A percentile compares a stretch with the other conserved stretches of the same genome.
phyloP scores from a whole-genome alignment of 1,140 invertebrate species.

The Berghia stephanieae region DNA sequence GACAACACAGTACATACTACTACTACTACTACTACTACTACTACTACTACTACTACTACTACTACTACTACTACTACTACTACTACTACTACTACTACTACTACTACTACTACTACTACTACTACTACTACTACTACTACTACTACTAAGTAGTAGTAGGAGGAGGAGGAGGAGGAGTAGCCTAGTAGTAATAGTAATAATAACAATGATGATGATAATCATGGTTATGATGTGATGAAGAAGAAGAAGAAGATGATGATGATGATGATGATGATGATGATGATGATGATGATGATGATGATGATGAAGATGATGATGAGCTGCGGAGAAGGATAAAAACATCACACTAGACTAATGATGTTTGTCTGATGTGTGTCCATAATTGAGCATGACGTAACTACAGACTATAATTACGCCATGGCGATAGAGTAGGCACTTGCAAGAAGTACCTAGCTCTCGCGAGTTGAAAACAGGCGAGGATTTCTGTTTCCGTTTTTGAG shows the following conservation, averaged over 20 bases:
- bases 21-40: not conserved
- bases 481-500: too few relatives aligned
- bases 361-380: conserved; percentile 5
- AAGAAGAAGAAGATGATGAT: not conserved
- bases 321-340: conserved; percentile 19
- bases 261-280: conserved; percentile 21
- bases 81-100: not conserved
- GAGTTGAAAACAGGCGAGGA: too few relatives aligned
- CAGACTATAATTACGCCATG: not conserved
- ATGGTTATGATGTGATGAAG: not conserved
- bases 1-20: not conserved
- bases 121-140: conserved; percentile 2
- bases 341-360: conserved; percentile 12
- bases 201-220: not conserved
- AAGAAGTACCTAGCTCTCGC: too few relatives aligned
- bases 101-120: conserved; percentile 2
- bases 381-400: not conserved
- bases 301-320: conserved; percentile 25
- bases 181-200: not conserved
- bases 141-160: not conserved
- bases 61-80: not conserved
- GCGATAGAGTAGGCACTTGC: too few relatives aligned
- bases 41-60: not conserved
- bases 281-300: conserved; percentile 37
- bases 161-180: not conserved